A percentile compares a stretch with the other conserved stretches of the same genome.
phyloP scores from a whole-genome alignment of 2,888 invertebrate species.

The Sympetrum striolatum region DNA sequence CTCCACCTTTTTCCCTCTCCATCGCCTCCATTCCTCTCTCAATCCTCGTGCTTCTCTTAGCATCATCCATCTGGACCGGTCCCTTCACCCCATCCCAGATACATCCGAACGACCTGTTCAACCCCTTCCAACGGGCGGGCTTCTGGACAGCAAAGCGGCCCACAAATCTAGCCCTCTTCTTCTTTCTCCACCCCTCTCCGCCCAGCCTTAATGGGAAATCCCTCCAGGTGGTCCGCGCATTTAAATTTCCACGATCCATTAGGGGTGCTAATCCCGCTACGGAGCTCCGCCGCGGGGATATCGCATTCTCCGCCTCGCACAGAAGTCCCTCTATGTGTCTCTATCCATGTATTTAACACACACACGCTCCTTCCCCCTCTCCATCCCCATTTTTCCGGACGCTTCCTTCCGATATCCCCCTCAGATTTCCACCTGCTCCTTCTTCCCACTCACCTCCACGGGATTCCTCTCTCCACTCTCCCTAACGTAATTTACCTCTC shows the following conservation, averaged over 20 bases:
- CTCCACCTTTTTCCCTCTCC: background rate
- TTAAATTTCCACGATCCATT: background rate
- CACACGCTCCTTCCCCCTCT: background rate
- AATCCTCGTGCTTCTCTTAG: background rate
- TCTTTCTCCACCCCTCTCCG: background rate
- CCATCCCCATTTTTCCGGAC: background rate
- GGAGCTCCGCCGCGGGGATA: background rate
- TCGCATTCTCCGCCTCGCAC: background rate
- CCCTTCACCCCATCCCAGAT: background rate
- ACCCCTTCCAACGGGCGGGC: background rate
- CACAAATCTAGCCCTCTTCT: background rate
- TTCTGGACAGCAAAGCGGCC: background rate
- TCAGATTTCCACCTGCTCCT: background rate
- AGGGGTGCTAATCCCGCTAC: background rate
- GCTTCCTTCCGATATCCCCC: background rate
- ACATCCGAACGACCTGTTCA: background rate
- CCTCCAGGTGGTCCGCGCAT: background rate
- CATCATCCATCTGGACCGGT: background rate
- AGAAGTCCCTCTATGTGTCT: background rate
- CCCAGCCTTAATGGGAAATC: background rate
- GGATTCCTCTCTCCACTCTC: too few relatives aligned
- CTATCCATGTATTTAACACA: background rate
- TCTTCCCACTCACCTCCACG: background rate
- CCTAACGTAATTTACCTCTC: too few relatives aligned
- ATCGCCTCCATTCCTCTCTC: background rate